These are phyloP conservation scores for Ammodytes marinus DNA, from an alignment of 2,113 vertebrate genomes.

Conservation along the genomic window DNA sequence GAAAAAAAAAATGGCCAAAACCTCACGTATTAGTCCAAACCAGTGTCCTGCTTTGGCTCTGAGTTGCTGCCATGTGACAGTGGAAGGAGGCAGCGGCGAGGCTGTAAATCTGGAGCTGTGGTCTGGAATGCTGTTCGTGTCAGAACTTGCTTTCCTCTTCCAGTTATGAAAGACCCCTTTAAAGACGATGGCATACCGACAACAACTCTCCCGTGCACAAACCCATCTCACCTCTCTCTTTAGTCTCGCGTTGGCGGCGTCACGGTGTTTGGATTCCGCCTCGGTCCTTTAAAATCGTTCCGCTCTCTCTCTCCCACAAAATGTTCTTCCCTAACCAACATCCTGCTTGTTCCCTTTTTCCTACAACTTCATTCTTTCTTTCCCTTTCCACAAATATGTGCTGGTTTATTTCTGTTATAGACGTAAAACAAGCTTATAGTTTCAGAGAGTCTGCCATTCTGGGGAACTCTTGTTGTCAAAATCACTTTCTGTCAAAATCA, in stretches of 20 bases:
- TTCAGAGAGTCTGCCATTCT: too few relatives aligned
- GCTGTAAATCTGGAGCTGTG: conserved; percentile 78
- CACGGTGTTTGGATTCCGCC: conserved; percentile 1
- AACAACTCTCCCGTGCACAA: conserved; percentile 48
- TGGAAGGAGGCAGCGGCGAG: conserved; percentile 56
- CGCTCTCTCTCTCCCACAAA: background rate
- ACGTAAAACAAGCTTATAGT: background rate
- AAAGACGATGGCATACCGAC: conserved; percentile 71
- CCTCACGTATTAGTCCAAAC: conserved; percentile 1
- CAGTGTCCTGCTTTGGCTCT: conserved; percentile 12
- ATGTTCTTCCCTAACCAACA: background rate
- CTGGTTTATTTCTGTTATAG: background rate
- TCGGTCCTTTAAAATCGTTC: background rate
- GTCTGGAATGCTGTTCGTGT: conserved; percentile 85
- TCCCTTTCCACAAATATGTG: background rate
- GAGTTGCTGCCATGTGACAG: conserved; percentile 52
- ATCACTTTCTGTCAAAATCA: too few relatives aligned
- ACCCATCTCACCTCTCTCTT: conserved; percentile 41
- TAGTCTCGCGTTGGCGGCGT: conserved; percentile 1
- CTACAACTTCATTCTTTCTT: background rate
- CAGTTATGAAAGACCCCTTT: conserved; percentile 86
- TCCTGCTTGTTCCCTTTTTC: background rate
- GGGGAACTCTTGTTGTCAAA: too few relatives aligned
- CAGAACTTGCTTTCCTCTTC: conserved; percentile 78
- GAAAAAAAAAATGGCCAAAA: conserved; percentile 19